Conservation (phyloP, 2,113 vertebrate genomes). For the Apodemus speciosus region DNA sequence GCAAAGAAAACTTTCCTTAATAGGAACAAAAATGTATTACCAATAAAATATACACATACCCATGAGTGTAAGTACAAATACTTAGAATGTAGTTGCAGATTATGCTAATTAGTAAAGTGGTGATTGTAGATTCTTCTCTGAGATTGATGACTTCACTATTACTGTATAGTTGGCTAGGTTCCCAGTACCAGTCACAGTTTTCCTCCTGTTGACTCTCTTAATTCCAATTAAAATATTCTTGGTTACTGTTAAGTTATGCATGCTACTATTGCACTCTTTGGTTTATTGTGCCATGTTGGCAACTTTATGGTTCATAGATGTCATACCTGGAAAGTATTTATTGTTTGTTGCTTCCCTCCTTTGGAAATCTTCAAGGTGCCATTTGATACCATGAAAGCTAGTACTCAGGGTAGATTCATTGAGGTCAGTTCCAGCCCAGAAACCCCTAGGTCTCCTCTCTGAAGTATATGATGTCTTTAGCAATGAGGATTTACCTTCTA, state of each 20-base stretch:
- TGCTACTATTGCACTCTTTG: neutral
- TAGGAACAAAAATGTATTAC: neutral
- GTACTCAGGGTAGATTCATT: neutral
- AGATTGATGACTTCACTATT: neutral
- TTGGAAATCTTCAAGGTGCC: neutral
- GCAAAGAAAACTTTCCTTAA: neutral
- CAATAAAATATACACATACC: no score
- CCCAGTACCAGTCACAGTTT: neutral
- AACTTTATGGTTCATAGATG: neutral
- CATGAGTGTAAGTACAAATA: neutral
- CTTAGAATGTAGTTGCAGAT: neutral
- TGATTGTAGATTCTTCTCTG: neutral
- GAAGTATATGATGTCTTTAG: neutral
- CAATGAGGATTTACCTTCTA: neutral
- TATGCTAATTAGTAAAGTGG: neutral
- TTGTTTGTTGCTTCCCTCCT: neutral
- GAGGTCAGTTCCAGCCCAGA: neutral
- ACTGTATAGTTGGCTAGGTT: neutral
- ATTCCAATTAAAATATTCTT: neutral
- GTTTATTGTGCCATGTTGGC: neutral
- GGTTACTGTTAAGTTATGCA: neutral
- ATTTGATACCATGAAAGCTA: neutral
- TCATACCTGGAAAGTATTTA: neutral
- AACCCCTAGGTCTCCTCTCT: no score
- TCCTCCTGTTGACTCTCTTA: neutral